Evolutionary conservation across 2,113 vertebrate species (phyloP), one percentile per base, ranked within the genome.

Genomic region (Bujurquina vittata): DNA sequence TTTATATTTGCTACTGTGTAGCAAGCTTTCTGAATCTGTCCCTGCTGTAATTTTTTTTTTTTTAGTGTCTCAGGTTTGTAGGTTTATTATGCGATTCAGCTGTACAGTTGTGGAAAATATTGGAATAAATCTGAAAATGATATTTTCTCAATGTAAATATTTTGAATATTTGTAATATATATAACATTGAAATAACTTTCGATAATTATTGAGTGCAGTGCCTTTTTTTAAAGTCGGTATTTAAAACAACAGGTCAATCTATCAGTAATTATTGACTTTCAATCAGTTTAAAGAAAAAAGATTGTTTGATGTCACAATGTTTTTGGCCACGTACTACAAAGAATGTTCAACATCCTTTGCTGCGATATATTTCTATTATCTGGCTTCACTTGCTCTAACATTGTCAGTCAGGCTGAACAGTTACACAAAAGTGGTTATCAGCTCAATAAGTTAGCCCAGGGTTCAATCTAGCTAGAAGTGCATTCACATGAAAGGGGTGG

Each of bases 61-160:
- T 89, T 91, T 94, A 90, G 88, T 94, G 95, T 96, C 94, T 96
- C 87, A 94, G 96, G 95, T 96, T 95, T 94, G 91, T 94, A 94
- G 88, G 89, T 96, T 96, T 96, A 96, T 96, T 96, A 97, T 93
- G 90, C 93, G 92, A 94, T 89, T 85, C 93, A 95, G 95, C 95
- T 97, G 96, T 96, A 95, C 60, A 94, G 88, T 96, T 96, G 96
- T 95, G 95, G 95, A 88, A 93, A 94, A 96, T 91, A 89, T 91
- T 95, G 93, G 92, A 95, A 96, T 94, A 95, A 81, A 94, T 93
- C 77, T 65, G 77, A 88, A 93, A 95, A 95, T 92, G 88, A 95
- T 94, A 97, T 98, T 98, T 99, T 99, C 92, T 96, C 96, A 93
- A 83, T 98, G 96, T 98, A 96, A 94, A 97, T 97, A 97, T 93